A percentile compares a stretch with the other conserved stretches of the same genome.
These are phyloP conservation scores for Colistium nudipinnis DNA, from an alignment of 2,113 vertebrate genomes.

Conservation along the genomic window DNA sequence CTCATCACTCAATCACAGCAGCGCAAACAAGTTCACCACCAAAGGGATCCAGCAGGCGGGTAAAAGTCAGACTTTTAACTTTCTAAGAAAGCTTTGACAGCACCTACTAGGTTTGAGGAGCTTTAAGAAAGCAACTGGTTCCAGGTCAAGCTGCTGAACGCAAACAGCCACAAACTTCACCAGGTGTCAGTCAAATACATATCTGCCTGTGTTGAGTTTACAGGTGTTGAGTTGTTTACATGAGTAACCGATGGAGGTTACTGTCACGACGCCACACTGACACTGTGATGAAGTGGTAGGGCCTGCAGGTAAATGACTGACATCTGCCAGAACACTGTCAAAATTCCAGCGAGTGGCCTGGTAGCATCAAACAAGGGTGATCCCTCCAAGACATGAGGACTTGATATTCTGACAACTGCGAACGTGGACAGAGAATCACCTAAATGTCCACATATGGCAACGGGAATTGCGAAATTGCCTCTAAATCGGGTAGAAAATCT, in stretches of 20 bases:
- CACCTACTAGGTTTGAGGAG: not conserved
- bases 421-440: not conserved
- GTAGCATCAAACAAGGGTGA: not conserved
- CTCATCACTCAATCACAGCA: not conserved
- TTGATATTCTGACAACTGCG: not conserved
- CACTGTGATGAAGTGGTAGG: not conserved
- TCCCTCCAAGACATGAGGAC: not conserved
- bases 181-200: constrained; percentile 3
- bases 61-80: not conserved
- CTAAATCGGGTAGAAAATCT: constrained; percentile 3
- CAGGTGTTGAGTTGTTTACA: not conserved
- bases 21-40: not conserved
- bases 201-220: not conserved
- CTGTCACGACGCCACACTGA: constrained; percentile 5
- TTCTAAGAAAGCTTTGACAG: not conserved
- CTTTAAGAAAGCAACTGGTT: constrained; percentile 29
- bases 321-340: not conserved
- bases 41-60: not conserved
- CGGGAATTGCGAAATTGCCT: constrained; percentile 40
- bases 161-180: not conserved
- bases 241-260: not conserved
- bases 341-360: not conserved
- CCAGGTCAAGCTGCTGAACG: constrained; percentile 4
- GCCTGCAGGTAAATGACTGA: not conserved
- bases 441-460: constrained; percentile 28